phyloP scores from a whole-genome alignment of 2,888 invertebrate genomes.

The Embidobia sp. region DNA sequence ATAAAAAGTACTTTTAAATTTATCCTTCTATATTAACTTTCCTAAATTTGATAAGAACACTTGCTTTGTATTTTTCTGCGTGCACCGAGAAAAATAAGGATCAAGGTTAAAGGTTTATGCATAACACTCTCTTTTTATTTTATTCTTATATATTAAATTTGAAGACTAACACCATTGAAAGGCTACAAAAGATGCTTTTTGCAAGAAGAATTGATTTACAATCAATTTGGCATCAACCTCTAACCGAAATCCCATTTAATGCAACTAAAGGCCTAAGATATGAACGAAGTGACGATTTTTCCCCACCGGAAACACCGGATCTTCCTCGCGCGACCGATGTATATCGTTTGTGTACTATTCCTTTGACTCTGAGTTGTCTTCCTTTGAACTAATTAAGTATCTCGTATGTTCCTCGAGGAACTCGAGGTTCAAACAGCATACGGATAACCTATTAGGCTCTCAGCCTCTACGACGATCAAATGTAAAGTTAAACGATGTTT shows the following conservation, averaged over 20 bases:
- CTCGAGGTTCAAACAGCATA: neutral
- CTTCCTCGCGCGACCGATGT: constrained; percentile 46
- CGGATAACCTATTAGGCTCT: constrained; percentile 24
- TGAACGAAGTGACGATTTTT: constrained; percentile 48
- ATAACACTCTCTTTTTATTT: no score
- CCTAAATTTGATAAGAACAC: no score
- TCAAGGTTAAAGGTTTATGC: no score
- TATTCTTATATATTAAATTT: no score
- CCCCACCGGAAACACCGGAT: constrained; percentile 29
- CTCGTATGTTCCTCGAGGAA: neutral
- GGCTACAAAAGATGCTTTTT: constrained; percentile 38
- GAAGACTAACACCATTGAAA: constrained; percentile 20
- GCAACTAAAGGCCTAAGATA: constrained; percentile 42
- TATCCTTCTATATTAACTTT: no score
- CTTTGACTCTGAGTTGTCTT: constrained; percentile 55
- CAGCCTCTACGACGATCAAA: constrained; percentile 32
- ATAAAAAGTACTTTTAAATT: no score
- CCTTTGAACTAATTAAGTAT: constrained; percentile 31
- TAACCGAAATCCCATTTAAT: constrained; percentile 10
- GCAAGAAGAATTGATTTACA: no score
- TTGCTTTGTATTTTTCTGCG: no score
- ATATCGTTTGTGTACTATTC: constrained; percentile 39
- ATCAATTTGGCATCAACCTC: constrained; percentile 12
- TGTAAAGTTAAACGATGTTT: constrained; percentile 25
- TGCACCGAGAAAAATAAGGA: no score